Evolutionary conservation across 2,797 vertebrate species (phyloP).

Genomic region (Oreochromis grahami): DNA sequence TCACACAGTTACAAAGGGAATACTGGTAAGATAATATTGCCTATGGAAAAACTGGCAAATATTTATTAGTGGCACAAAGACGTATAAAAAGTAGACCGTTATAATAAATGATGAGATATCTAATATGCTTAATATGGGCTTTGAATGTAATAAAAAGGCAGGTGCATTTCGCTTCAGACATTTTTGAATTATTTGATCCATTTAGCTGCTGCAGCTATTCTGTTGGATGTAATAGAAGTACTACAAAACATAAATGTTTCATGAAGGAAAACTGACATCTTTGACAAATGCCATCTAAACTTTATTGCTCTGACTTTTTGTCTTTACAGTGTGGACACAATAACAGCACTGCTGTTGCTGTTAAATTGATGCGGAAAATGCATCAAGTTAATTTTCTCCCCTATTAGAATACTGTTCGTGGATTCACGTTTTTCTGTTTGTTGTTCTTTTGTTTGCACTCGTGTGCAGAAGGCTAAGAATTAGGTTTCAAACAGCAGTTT

Average conservation of each 20-base stretch:
- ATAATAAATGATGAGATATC: neutral
- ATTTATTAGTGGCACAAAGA: neutral
- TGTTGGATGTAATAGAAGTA: neutral
- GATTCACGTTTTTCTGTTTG: neutral
- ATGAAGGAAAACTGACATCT: neutral
- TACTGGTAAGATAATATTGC: neutral
- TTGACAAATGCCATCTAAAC: neutral
- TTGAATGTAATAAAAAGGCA: neutral
- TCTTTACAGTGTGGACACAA: neutral
- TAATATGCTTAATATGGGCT: neutral
- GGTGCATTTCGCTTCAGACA: neutral
- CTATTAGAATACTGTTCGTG: neutral
- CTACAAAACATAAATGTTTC: neutral
- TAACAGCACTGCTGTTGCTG: neutral
- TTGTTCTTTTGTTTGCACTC: neutral
- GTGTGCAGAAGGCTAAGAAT: neutral
- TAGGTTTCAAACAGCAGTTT: neutral
- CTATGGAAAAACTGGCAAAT: neutral
- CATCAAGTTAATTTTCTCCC: neutral
- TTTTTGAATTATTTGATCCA: neutral
- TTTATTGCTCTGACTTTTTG: neutral
- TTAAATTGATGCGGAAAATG: neutral
- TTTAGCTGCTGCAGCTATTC: neutral
- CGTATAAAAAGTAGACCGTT: neutral
- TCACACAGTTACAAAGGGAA: neutral